These are phyloP conservation scores for Cryptotis parvus DNA, from an alignment of 2,113 vertebrate genomes.

Conservation along the genomic window DNA sequence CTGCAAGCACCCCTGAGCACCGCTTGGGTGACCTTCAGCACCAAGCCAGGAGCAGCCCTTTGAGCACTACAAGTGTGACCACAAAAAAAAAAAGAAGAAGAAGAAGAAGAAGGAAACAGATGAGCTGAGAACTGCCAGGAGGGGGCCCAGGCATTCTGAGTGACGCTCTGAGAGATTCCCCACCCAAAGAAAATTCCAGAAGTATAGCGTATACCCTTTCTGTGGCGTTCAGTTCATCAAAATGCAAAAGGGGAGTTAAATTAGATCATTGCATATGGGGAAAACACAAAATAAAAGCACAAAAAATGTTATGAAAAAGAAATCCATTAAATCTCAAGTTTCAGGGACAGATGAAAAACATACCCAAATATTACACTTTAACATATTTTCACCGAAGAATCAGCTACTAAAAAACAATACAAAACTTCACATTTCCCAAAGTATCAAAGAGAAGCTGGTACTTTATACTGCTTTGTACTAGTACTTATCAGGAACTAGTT, in stretches of 20 bases:
- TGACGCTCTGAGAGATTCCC: too few species aligned
- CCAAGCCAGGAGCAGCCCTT: too few species aligned
- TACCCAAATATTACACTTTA: not conserved
- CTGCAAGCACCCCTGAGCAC: too few species aligned
- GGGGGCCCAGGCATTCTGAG: too few species aligned
- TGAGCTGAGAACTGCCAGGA: not conserved
- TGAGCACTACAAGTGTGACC: too few species aligned
- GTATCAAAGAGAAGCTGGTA: not conserved
- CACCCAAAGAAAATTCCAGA: too few species aligned
- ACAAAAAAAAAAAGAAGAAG: too few species aligned
- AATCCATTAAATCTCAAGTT: conserved; percentile 4
- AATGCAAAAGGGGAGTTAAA: not conserved
- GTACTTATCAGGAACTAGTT: too few species aligned
- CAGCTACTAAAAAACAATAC: not conserved
- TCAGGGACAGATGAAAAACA: not conserved
- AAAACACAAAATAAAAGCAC: not conserved
- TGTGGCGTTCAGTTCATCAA: not conserved
- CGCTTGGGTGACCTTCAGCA: too few species aligned
- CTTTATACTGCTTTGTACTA: too few species aligned
- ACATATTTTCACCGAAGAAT: conserved; percentile 8
- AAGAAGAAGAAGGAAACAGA: not conserved
- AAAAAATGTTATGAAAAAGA: not conserved
- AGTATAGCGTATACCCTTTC: too few species aligned
- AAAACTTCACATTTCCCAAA: not conserved
- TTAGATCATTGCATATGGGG: not conserved